These are phyloP conservation scores for Trichonephila clavata DNA, from an alignment of 1,140 invertebrate species.

Conservation along the genomic window DNA sequence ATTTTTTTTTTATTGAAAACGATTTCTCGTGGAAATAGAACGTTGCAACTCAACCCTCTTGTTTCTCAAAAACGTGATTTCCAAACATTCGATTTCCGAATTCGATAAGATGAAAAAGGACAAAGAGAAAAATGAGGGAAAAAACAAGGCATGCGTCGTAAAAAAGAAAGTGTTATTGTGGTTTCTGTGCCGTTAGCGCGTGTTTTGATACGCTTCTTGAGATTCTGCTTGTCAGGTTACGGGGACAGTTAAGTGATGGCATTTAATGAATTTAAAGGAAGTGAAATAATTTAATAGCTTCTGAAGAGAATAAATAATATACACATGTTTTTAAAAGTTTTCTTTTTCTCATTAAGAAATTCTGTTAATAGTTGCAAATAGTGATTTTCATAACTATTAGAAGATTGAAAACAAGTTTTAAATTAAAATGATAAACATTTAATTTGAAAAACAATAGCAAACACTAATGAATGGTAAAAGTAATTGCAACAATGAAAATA, in stretches of 20 bases:
- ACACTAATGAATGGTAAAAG: no score
- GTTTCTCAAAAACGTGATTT: constrained; percentile 26
- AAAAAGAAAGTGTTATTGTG: constrained; percentile 20
- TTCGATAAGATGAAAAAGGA: constrained; percentile 34
- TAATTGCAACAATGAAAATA: no score
- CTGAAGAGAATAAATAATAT: not conserved
- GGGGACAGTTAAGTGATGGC: constrained; percentile 39
- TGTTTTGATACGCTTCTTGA: constrained; percentile 36
- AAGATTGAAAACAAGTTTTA: no score
- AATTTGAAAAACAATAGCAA: no score
- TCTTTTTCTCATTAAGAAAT: not conserved
- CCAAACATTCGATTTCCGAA: constrained; percentile 43
- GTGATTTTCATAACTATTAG: no score
- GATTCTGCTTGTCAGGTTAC: constrained; percentile 19
- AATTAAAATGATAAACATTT: no score
- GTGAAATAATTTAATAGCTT: constrained; percentile 11
- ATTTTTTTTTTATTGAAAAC: not conserved
- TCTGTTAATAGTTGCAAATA: no score
- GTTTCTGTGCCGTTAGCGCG: constrained; percentile 21
- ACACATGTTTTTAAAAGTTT: not conserved
- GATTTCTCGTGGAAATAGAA: constrained; percentile 41
- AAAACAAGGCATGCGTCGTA: constrained; percentile 11
- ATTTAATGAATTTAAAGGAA: constrained; percentile 44
- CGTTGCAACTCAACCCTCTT: constrained; percentile 24
- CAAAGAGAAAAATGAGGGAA: constrained; percentile 5